phyloP scores from a whole-genome alignment of 2,888 invertebrate genomes.

The Ormyrus nitidulus region DNA sequence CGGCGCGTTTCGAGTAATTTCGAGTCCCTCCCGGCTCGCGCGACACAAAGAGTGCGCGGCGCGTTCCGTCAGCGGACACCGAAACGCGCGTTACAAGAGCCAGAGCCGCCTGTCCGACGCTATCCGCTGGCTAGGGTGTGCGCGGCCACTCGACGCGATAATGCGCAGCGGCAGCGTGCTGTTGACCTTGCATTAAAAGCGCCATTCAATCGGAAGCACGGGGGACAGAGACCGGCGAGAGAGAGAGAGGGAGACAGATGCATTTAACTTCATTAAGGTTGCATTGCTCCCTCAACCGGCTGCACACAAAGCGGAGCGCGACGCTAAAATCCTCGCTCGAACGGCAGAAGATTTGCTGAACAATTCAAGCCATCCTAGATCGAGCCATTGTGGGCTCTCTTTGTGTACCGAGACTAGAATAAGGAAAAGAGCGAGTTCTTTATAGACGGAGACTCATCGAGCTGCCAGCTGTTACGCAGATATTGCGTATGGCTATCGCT shows the following conservation, averaged over 20 bases:
- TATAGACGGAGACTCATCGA: no score
- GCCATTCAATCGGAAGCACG: slow-evolving; percentile 53
- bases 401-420: no score
- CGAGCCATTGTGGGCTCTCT: no score
- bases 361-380: no score
- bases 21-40: no score
- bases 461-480: background rate
- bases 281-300: background rate
- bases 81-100: background rate
- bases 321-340: no score
- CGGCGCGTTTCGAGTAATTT: background rate
- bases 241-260: background rate
- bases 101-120: no score
- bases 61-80: slow-evolving; percentile 7
- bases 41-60: background rate
- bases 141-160: slow-evolving; percentile 57
- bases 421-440: no score
- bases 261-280: slow-evolving; percentile 27
- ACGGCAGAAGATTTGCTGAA: no score
- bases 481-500: background rate
- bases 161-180: slow-evolving; percentile 66
- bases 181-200: slow-evolving; percentile 69
- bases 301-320: no score
- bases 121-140: no score
- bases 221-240: slow-evolving; percentile 5